Percentiles rank a stretch among this genome's conserved stretches.
Conservation (phyloP, 1,140 invertebrate genomes). For the Lepidurus arcticus region DNA sequence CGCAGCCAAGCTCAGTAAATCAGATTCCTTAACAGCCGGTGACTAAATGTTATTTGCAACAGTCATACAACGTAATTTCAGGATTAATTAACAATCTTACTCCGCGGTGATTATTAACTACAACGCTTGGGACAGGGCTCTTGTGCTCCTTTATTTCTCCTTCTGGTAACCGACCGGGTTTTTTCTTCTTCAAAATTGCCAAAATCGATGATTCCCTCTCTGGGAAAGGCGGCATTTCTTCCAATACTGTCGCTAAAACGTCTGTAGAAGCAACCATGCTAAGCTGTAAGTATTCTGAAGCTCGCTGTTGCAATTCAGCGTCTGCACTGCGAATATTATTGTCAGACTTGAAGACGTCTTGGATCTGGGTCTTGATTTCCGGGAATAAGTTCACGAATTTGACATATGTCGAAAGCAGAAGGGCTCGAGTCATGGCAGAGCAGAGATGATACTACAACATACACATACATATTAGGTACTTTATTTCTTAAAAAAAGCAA, state of each 20-base stretch:
- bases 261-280: constrained; percentile 94
- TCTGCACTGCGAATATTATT: constrained; percentile 95
- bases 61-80: constrained; percentile 1
- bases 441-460: constrained; percentile 83
- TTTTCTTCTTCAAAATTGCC: constrained; percentile 96
- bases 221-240: constrained; percentile 99
- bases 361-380: constrained; percentile 93
- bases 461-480: constrained; percentile 30
- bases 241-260: constrained; percentile 94
- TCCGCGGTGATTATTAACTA: constrained; percentile 18
- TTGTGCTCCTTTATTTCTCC: constrained; percentile 63
- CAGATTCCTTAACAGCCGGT: constrained; percentile 44
- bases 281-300: constrained; percentile 94
- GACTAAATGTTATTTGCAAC: not conserved
- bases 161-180: constrained; percentile 81
- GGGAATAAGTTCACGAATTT: constrained; percentile 99
- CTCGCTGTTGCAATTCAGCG: constrained; percentile 96
- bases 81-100: not conserved
- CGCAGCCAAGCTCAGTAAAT: constrained; percentile 77
- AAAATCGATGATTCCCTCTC: constrained; percentile 97
- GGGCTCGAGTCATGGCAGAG: constrained; percentile 88
- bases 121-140: constrained; percentile 59
- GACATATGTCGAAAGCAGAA: constrained; percentile 95
- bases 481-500: not conserved
- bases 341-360: constrained; percentile 92